Evolutionary conservation across 2,797 vertebrate genomes (phyloP), one percentile per base, ranked within the genome.

Genomic region (Eidolon dupreanum): DNA sequence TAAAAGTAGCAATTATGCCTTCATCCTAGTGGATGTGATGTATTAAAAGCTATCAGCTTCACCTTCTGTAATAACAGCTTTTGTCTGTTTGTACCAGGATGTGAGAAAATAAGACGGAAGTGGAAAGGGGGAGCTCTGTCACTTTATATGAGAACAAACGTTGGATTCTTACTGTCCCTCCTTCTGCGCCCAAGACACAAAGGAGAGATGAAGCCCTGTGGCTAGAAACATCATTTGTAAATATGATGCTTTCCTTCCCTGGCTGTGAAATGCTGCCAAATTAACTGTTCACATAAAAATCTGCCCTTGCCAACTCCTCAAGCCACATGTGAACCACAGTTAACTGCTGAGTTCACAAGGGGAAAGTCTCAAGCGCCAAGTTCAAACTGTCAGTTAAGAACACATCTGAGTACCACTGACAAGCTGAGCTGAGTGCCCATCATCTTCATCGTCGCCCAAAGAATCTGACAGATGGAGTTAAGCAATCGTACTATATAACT

Each of bases 1-100:
- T 98, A 99, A 99, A 98, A 98, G 98, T 97, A 96, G 19, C 95
- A 98, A 94, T 98, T 98, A 98, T 96, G 98, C 98, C 97, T 99
- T 99, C 98, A 98, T 95, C 97, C 98, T 98, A 98, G 98, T 98
- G 98, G 98, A 99, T 98, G 97, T 98, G 98, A 97, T 97, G 92
- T 97, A 97, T 98, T 98, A 97, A 97, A 99, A 98, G 97, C 97
- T 98, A 98, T 95, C 93, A 96, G 84, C 68, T 96, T 96, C 41
- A 90, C 93, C 96, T 98, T 97, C 97, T 98, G 97, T 98, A 99
- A 99, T 98, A 98, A 98, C 98, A 97, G 70, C 82, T 94, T 89
- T 98, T 97, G 97, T 43, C 93, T 98, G 31, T 96, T 98, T 94
- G 65, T 94, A 95, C 36, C 85, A 96, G 91, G 51, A 97, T 92